Conservation (phyloP, 1,140 invertebrate species). For the Micrasema longulum region DNA sequence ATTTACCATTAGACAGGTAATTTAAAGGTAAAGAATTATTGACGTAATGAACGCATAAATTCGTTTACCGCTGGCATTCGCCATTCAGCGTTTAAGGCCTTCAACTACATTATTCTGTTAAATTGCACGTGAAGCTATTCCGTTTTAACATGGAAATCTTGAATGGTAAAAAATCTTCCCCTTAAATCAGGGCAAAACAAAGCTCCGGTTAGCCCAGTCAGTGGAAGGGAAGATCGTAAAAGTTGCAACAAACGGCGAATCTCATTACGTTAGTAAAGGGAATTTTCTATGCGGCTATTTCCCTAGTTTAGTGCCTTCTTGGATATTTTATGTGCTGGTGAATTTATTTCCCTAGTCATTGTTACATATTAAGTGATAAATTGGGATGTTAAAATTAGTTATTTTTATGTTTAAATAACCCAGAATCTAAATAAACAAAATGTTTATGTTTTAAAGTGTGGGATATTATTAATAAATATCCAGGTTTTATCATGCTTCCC, state of each 20-base stretch:
- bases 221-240: conserved; percentile 52
- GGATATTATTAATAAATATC: no score
- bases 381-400: no score
- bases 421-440: no score
- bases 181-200: conserved; percentile 47
- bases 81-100: conserved; percentile 15
- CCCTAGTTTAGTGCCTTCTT: conserved; percentile 23
- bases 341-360: background rate
- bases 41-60: conserved; percentile 30
- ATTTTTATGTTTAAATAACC: no score
- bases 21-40: no score
- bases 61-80: background rate
- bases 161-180: conserved; percentile 50
- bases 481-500: no score
- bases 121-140: conserved; percentile 54
- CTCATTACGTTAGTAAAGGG: conserved; percentile 43
- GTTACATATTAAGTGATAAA: no score
- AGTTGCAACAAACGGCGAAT: conserved; percentile 47
- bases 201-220: conserved; percentile 32
- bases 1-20: no score
- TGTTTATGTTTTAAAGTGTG: no score
- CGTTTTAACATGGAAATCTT: conserved; percentile 50
- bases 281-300: conserved; percentile 35
- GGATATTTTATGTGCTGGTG: background rate
- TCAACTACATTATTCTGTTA: conserved; percentile 51